phyloP scores from a whole-genome alignment of 2,113 vertebrate genomes.

The Pedetes capensis region DNA sequence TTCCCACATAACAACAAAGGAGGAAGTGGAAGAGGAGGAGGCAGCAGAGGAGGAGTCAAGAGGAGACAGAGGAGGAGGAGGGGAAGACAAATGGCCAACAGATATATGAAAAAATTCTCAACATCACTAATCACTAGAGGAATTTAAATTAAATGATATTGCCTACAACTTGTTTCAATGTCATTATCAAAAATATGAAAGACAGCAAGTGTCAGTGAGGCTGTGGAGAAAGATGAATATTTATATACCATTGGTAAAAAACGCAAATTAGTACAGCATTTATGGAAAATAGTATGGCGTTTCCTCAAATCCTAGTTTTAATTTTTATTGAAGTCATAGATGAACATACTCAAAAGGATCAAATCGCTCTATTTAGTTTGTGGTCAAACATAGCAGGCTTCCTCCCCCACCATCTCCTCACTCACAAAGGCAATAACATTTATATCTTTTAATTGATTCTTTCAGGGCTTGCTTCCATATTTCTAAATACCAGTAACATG shows the following conservation, averaged over 20 bases:
- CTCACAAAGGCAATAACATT: not conserved
- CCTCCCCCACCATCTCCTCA: not conserved
- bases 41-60: no score
- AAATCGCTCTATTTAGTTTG: not conserved
- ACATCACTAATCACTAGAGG: not conserved
- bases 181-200: no score
- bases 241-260: not conserved
- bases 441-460: not conserved
- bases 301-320: not conserved
- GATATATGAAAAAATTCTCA: no score
- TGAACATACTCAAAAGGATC: not conserved
- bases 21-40: no score
- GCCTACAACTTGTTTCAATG: not conserved
- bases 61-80: no score
- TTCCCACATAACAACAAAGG: no score
- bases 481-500: not conserved
- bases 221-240: not conserved
- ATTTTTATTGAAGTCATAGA: conserved; percentile 11
- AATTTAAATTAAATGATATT: not conserved
- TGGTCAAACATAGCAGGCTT: not conserved
- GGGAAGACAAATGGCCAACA: no score
- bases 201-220: no score
- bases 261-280: not conserved
- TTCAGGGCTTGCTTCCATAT: not conserved
- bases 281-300: not conserved